Evolutionary conservation across 1,140 invertebrate genomes (phyloP).

Genomic region (Scaptodrosophila lebanonensis): DNA sequence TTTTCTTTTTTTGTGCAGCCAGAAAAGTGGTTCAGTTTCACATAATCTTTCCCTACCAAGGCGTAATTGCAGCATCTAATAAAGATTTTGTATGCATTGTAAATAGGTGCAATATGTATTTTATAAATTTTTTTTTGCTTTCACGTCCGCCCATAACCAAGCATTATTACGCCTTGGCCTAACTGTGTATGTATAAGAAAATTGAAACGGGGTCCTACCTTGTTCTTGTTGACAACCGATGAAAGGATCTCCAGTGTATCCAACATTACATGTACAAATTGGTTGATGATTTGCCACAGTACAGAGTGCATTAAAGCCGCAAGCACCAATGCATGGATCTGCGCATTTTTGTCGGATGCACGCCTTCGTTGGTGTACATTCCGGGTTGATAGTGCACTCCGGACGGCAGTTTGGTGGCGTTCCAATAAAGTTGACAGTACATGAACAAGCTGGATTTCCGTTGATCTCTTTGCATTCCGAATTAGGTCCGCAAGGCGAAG

Average conservation of each 20-base stretch:
- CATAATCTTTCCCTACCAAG: conserved; percentile 32
- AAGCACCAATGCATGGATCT: conserved; percentile 84
- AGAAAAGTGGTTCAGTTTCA: conserved; percentile 38
- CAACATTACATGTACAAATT: conserved; percentile 83
- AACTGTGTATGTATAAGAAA: conserved; percentile 17
- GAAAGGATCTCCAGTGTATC: conserved; percentile 88
- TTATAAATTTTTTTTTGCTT: conserved; percentile 9
- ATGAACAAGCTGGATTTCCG: conserved; percentile 84
- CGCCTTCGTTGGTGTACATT: conserved; percentile 81
- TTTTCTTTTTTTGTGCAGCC: not conserved
- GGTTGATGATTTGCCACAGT: conserved; percentile 84
- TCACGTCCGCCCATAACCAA: conserved; percentile 49
- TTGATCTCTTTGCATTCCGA: conserved; percentile 82
- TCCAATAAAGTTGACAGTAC: conserved; percentile 81
- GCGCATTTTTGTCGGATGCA: conserved; percentile 83
- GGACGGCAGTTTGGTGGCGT: conserved; percentile 82
- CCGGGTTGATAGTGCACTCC: conserved; percentile 82
- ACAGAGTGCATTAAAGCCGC: conserved; percentile 84
- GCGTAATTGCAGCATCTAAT: conserved; percentile 38
- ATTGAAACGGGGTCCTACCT: conserved; percentile 78
- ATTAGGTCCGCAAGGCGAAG: conserved; percentile 86
- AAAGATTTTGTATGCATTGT: conserved; percentile 20
- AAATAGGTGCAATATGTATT: too few relatives aligned
- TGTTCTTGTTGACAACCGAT: conserved; percentile 81
- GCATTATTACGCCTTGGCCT: conserved; percentile 57